These are phyloP conservation scores for Drosophila nasuta DNA, from an alignment of 1,140 invertebrate species.

Conservation along the genomic window DNA sequence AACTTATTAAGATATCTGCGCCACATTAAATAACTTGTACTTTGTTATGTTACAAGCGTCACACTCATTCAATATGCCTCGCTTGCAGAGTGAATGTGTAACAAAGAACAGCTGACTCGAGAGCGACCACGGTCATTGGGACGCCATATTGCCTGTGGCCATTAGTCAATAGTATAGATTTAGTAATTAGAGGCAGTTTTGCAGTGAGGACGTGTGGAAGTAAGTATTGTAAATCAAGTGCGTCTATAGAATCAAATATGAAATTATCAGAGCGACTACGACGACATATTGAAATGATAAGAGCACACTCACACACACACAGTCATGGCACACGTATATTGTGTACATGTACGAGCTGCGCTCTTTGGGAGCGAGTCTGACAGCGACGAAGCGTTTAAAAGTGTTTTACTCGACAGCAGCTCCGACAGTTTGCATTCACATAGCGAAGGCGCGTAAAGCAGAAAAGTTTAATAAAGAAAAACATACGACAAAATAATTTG, in stretches of 20 bases:
- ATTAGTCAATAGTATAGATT: conserved; percentile 15
- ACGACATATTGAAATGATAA: conserved; percentile 78
- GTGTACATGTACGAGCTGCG: conserved; percentile 24
- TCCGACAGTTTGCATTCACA: conserved; percentile 72
- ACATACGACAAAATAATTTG: conserved; percentile 43
- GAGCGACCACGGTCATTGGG: conserved; percentile 35
- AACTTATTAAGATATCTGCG: not conserved
- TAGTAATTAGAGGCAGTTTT: conserved; percentile 35
- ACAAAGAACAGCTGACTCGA: conserved; percentile 81
- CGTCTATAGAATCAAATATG: conserved; percentile 65
- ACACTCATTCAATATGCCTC: conserved; percentile 12
- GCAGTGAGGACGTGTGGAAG: conserved; percentile 73
- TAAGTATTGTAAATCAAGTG: conserved; percentile 61
- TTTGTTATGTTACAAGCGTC: not conserved
- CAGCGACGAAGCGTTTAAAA: conserved; percentile 69
- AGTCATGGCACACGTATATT: conserved; percentile 3
- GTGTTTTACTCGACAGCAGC: conserved; percentile 66
- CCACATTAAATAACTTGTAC: not conserved
- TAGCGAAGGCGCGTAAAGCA: conserved; percentile 66
- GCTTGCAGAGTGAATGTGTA: conserved; percentile 17
- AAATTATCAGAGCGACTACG: conserved; percentile 63
- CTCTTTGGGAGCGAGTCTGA: conserved; percentile 53
- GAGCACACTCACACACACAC: conserved; percentile 38
- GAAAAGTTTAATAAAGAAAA: conserved; percentile 38
- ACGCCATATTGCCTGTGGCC: conserved; percentile 62